Evolutionary conservation across 1,140 invertebrate species (phyloP), one percentile per base, ranked within the genome.

Genomic region (Papilio helenus): DNA sequence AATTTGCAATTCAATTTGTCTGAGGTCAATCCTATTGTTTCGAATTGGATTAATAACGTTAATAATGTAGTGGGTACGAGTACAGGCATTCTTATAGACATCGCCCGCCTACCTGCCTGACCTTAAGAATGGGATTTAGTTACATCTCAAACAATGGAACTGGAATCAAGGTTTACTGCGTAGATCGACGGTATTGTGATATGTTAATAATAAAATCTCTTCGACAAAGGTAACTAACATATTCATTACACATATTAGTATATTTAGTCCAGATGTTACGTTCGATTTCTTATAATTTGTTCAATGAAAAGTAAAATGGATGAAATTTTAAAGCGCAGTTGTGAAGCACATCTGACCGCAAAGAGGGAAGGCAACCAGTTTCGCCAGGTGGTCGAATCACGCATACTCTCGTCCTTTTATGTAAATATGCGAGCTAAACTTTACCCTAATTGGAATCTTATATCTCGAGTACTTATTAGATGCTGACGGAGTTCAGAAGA

Each of bases 331-430:
- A 83, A 79, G 81, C 81, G 82, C 77, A 83, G 79, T 84, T 82
- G 82, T 77, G 81, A 79, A 82, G 86, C 86, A 86, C 87, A 88
- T 85, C 86, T 89, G 87, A 87, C 84, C 80, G 77, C 83, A 86
- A 81, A 73, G 76, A 79, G 77, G 79, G 80, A 79, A 84, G 81
- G 79, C 81, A 90, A 92, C 89, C 89, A 91, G 91, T 90, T 91
- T 86, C 81, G 61, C 83, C 89, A 90, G 82, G 88, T 90, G 90
- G 86, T 81, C 79, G 81, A 71, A 79, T 79, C 76, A 81, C 79
- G 79, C 82, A 12, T 20, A 9, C 58, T 68, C 61, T 26, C 23
- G 8, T 29, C n/a, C 61, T 68, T 68, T 29, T 34, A 65, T 26
- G 23, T 29, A 12, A 65, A 65, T 78, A 39, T 55, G 44, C 9